Evolutionary conservation across 2,797 vertebrate species (phyloP).

Genomic region (Aeoliscus strigatus): DNA sequence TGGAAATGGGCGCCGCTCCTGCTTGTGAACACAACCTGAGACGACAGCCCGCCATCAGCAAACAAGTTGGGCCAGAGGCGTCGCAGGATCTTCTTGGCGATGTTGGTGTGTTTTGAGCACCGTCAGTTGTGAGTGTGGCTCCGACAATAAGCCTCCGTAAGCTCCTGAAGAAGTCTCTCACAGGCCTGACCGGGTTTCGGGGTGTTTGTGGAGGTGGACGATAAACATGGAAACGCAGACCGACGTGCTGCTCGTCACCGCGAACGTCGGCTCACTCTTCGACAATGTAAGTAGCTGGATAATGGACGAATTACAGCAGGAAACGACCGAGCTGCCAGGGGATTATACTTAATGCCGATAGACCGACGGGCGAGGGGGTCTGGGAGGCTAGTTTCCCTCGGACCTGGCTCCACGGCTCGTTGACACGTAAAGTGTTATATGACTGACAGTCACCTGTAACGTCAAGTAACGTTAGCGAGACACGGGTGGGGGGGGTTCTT

Average conservation of each 20-base stretch:
- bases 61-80: conserved; percentile 26
- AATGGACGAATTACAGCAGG: too few relatives aligned
- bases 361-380: too few relatives aligned
- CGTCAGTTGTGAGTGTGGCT: conserved; percentile 14
- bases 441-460: too few relatives aligned
- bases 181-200: conserved; percentile 26
- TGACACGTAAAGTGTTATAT: too few relatives aligned
- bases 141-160: conserved; percentile 36
- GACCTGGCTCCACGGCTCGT: too few relatives aligned
- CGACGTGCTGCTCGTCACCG: conserved; percentile 78
- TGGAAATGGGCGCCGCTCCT: conserved; percentile 33
- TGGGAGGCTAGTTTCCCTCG: too few relatives aligned
- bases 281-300: conserved; percentile 82
- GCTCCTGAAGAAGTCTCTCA: conserved; percentile 12
- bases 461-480: too few relatives aligned
- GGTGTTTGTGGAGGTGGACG: conserved; percentile 23
- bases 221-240: conserved; percentile 70
- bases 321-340: not conserved
- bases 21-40: conserved; percentile 10
- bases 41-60: conserved; percentile 29
- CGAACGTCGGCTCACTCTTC: conserved; percentile 82
- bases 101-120: conserved; percentile 15
- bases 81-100: conserved; percentile 25
- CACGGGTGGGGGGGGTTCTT: too few relatives aligned
- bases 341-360: conserved; percentile 13